Evolutionary conservation across 2,797 vertebrate genomes (phyloP).

Genomic region (Micromesistius poutassou): DNA sequence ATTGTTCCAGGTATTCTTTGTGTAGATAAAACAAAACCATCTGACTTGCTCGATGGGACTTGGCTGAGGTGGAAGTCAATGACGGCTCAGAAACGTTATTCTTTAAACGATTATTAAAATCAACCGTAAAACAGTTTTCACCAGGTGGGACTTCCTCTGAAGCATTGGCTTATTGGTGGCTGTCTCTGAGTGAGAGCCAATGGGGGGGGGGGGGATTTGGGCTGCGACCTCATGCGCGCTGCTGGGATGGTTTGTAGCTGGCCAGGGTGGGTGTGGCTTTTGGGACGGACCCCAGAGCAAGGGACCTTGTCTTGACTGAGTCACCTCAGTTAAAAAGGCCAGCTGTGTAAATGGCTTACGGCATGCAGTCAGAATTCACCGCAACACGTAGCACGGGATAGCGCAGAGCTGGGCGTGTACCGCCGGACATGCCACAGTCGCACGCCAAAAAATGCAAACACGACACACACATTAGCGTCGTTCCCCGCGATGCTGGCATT

Average conservation of each 20-base stretch:
- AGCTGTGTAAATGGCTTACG: constrained; percentile 78
- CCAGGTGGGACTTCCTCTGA: not conserved
- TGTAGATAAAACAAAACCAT: not conserved
- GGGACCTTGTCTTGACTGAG: constrained; percentile 68
- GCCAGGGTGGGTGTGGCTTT: constrained; percentile 54
- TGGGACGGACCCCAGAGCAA: constrained; percentile 65
- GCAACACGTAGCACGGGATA: constrained; percentile 54
- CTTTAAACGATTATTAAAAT: not conserved
- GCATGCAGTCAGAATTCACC: constrained; percentile 70
- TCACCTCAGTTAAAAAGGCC: constrained; percentile 68
- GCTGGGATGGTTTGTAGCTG: constrained; percentile 35
- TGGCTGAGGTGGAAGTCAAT: not conserved
- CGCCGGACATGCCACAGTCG: constrained; percentile 40
- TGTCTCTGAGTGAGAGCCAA: constrained; percentile 18
- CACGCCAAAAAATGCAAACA: constrained; percentile 9
- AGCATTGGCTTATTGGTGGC: not conserved
- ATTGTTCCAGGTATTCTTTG: not conserved
- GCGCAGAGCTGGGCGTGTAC: constrained; percentile 51
- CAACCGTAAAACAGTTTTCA: not conserved
- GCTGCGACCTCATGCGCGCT: constrained; percentile 24
- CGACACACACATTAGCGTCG: not conserved
- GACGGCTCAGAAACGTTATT: not conserved
- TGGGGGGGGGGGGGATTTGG: constrained; percentile 28
- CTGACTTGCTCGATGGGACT: not conserved
- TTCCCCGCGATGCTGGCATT: not conserved